Conservation (phyloP, 1,140 invertebrate species). For the Neomicropteryx cornuta region DNA sequence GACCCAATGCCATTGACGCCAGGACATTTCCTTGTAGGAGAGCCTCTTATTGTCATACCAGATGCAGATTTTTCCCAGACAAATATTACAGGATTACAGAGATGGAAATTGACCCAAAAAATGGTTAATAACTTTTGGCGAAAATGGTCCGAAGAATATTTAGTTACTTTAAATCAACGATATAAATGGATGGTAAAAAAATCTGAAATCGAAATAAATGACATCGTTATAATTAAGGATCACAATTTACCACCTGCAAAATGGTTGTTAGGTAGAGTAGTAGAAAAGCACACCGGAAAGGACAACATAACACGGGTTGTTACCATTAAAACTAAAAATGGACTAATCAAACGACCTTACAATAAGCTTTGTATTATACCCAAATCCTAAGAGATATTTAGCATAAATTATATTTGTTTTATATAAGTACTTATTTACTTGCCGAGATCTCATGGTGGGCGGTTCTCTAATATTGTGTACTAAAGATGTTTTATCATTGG, state of each 20-base stretch:
- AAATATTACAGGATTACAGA: neutral
- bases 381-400: too few relatives aligned
- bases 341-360: conserved; percentile 10
- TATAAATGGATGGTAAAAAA: conserved; percentile 15
- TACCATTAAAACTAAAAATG: conserved; percentile 15
- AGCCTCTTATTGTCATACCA: conserved; percentile 7
- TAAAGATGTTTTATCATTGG: too few relatives aligned
- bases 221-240: conserved; percentile 19
- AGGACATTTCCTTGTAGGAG: conserved; percentile 14
- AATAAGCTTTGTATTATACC: conserved; percentile 8
- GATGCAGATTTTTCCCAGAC: conserved; percentile 7
- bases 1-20: conserved; percentile 13
- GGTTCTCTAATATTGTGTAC: too few relatives aligned
- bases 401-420: too few relatives aligned
- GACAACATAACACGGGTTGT: conserved; percentile 22
- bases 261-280: conserved; percentile 21
- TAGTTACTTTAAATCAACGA: conserved; percentile 14
- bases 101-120: conserved; percentile 12
- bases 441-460: too few relatives aligned
- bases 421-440: too few relatives aligned
- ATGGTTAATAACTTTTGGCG: conserved; percentile 13
- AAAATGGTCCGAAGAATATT: conserved; percentile 16
- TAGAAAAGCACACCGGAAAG: conserved; percentile 16
- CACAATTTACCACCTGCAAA: conserved; percentile 17
- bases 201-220: conserved; percentile 7